Evolutionary conservation across 2,888 invertebrate genomes (phyloP).

Genomic region (Erpobdella octoculata): DNA sequence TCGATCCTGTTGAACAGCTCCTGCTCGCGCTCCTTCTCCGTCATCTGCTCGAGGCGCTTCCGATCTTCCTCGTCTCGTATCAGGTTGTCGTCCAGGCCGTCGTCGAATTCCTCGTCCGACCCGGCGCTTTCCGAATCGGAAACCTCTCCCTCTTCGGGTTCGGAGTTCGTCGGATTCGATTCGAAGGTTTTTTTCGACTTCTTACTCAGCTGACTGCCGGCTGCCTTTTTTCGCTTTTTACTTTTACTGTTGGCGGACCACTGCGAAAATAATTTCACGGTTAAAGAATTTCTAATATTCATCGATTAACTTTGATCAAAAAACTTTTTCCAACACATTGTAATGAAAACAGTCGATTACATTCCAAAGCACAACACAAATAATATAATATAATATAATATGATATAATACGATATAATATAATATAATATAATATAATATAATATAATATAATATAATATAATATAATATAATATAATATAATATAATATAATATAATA

Average conservation of each 20-base stretch:
- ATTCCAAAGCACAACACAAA: not conserved
- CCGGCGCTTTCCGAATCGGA: slow-evolving; percentile 57
- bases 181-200: slow-evolving; percentile 40
- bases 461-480: not conserved
- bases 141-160: slow-evolving; percentile 64
- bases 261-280: not conserved
- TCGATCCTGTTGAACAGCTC: slow-evolving; percentile 94
- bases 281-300: not conserved
- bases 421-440: not conserved
- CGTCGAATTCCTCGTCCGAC: slow-evolving; percentile 75
- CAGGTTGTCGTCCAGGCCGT: slow-evolving; percentile 90
- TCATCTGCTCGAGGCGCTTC: slow-evolving; percentile 77
- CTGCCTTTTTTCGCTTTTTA: slow-evolving; percentile 43
- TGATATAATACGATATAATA: not conserved
- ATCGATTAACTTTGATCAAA: not conserved
- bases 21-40: slow-evolving; percentile 91
- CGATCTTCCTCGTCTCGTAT: slow-evolving; percentile 95
- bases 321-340: too few species aligned
- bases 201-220: slow-evolving; percentile 47
- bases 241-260: slow-evolving; percentile 39
- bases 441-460: not conserved
- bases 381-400: not conserved
- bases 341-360: too few species aligned
- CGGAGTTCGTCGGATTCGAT: slow-evolving; percentile 42
- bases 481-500: not conserved